These are phyloP conservation scores for Clarias platycephalus DNA, from an alignment of 2,797 vertebrate genomes.

Conservation along the genomic window DNA sequence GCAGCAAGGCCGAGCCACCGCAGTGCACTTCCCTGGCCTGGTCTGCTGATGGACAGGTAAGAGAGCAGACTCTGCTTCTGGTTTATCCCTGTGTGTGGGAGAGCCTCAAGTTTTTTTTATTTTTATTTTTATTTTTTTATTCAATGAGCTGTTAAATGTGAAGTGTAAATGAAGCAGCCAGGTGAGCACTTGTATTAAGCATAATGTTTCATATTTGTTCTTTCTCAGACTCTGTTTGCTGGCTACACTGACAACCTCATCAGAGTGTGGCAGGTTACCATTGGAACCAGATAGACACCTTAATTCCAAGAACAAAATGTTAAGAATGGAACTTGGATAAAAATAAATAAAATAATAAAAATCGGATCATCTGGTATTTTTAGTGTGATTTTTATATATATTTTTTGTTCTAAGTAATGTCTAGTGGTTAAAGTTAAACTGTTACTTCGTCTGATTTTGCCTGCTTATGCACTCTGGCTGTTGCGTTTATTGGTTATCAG, in stretches of 20 bases:
- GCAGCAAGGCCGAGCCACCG: slow-evolving; percentile 91
- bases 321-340: slow-evolving; percentile 45
- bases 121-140: neutral
- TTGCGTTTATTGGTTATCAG: neutral
- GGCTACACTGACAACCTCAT: slow-evolving; percentile 97
- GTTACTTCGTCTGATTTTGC: neutral
- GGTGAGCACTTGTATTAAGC: slow-evolving; percentile 28
- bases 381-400: slow-evolving; percentile 7
- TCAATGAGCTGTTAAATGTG: neutral
- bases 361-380: slow-evolving; percentile 28
- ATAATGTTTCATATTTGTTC: slow-evolving; percentile 52
- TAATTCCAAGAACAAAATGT: slow-evolving; percentile 48
- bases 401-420: slow-evolving; percentile 5
- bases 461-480: neutral
- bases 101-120: neutral
- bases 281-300: slow-evolving; percentile 85
- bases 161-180: slow-evolving; percentile 26
- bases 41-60: slow-evolving; percentile 95
- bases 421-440: neutral
- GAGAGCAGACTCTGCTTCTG: neutral
- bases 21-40: slow-evolving; percentile 92
- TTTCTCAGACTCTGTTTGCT: slow-evolving; percentile 88
- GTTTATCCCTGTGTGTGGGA: too few relatives aligned
- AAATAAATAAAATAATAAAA: slow-evolving; percentile 48
- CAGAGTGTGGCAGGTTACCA: slow-evolving; percentile 96